These are phyloP conservation scores for Catharus fuscescens DNA, from an alignment of 2,113 vertebrate genomes.

Conservation along the genomic window DNA sequence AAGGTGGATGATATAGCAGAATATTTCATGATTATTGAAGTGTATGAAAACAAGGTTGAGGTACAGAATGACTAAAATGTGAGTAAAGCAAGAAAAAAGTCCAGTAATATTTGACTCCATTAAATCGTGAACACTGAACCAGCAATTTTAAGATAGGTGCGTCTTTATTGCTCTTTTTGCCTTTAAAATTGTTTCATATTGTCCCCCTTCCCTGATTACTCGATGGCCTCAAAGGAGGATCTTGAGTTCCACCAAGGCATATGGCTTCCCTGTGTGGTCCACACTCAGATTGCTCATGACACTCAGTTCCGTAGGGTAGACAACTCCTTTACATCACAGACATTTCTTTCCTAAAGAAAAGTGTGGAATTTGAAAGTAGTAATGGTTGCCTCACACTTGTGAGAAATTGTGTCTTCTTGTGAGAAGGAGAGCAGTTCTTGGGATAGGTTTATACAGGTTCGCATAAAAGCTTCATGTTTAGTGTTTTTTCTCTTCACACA, in stretches of 20 bases:
- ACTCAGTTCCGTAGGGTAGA: not conserved
- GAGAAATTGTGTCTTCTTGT: not conserved
- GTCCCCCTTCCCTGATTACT: rapidly evolving
- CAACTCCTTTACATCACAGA: not conserved
- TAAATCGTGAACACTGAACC: not conserved
- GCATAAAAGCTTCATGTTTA: not conserved
- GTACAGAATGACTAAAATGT: not conserved
- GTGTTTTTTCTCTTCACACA: not conserved
- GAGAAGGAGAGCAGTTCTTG: not conserved
- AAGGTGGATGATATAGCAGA: not conserved
- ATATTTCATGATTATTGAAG: not conserved
- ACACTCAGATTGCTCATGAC: not conserved
- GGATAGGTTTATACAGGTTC: not conserved
- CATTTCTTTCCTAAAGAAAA: not conserved
- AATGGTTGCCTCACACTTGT: not conserved
- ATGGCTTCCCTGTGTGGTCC: not conserved
- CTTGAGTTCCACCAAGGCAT: not conserved
- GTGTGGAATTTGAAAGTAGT: not conserved
- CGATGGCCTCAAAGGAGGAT: not conserved
- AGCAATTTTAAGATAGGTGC: not conserved
- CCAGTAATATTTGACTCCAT: not conserved
- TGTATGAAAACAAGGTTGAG: not conserved
- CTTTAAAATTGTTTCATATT: not conserved
- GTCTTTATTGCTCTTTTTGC: not conserved
- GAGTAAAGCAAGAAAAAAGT: not conserved